Percentiles rank a stretch among this genome's conserved stretches.
Conservation (phyloP, 2,797 vertebrate species). For the Iguana delicatissima region DNA sequence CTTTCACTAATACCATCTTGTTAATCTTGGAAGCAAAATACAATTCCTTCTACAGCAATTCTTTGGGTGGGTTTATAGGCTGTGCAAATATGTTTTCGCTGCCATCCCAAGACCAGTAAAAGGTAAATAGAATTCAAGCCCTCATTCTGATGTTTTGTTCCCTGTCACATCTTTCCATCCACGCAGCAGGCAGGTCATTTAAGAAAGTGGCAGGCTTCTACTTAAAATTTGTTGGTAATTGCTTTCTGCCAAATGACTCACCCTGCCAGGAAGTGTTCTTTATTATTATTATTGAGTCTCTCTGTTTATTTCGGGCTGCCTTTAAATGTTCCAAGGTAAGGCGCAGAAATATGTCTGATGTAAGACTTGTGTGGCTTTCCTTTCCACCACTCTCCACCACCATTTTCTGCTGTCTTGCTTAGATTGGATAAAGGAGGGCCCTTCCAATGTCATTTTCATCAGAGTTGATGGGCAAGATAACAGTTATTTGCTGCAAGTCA, state of each 20-base stretch:
- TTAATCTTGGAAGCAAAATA: constrained; percentile 14
- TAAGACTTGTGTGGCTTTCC: background rate
- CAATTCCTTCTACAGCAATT: constrained; percentile 33
- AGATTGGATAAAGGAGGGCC: constrained; percentile 38
- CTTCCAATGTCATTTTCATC: constrained; percentile 45
- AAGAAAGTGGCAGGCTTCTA: constrained; percentile 58
- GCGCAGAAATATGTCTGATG: constrained; percentile 35
- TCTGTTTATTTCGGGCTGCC: constrained; percentile 55
- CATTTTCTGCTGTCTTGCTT: constrained; percentile 55
- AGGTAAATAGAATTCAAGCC: constrained; percentile 40
- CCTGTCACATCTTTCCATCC: constrained; percentile 49
- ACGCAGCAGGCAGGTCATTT: constrained; percentile 45
- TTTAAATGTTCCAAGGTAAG: constrained; percentile 51
- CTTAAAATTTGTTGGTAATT: constrained; percentile 68
- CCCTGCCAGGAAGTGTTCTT: constrained; percentile 30
- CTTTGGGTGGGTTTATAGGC: background rate
- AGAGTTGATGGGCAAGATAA: constrained; percentile 41
- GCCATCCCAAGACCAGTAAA: constrained; percentile 41
- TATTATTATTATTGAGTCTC: constrained; percentile 37
- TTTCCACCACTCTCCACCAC: rapidly evolving
- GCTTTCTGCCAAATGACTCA: constrained; percentile 62
- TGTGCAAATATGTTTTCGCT: constrained; percentile 13
- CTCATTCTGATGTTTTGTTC: constrained; percentile 17
- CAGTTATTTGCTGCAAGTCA: constrained; percentile 32
- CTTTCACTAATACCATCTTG: background rate